Evolutionary conservation across 2,888 invertebrate species (phyloP).

Genomic region (Cinara cedri): DNA sequence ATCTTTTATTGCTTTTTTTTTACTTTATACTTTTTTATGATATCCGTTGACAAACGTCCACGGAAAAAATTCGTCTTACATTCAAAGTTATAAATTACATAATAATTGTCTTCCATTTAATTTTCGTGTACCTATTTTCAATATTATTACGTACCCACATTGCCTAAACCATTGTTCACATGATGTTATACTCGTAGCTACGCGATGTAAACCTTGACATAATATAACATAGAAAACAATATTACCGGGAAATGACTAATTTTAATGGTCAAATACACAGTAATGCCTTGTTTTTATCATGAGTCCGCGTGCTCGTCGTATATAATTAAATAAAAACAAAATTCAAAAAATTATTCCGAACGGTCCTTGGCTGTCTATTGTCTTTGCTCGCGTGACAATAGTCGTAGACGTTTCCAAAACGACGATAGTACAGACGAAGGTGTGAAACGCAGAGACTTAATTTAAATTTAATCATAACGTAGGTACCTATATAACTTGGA

Average conservation of each 20-base stretch:
- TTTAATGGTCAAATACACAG: slow-evolving; percentile 43
- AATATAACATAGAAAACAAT: slow-evolving; percentile 41
- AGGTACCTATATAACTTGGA: background rate
- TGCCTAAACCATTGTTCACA: slow-evolving; percentile 4
- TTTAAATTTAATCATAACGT: background rate
- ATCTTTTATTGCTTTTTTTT: too few relatives aligned
- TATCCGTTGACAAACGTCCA: too few relatives aligned
- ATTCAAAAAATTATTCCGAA: slow-evolving; percentile 22
- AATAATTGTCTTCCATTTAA: slow-evolving; percentile 8
- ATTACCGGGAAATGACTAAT: slow-evolving; percentile 56
- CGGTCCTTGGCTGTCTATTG: slow-evolving; percentile 42
- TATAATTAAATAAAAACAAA: slow-evolving; percentile 48
- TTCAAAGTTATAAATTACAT: background rate
- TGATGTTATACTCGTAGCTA: background rate
- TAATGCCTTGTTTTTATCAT: slow-evolving; percentile 41
- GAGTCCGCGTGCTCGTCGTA: background rate
- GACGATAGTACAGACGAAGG: slow-evolving; percentile 1
- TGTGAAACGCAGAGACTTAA: slow-evolving; percentile 18
- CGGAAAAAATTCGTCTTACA: background rate
- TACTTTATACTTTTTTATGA: too few relatives aligned
- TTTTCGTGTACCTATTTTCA: slow-evolving; percentile 21
- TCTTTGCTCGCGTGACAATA: slow-evolving; percentile 39
- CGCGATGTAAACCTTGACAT: slow-evolving; percentile 38
- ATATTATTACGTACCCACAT: slow-evolving; percentile 4
- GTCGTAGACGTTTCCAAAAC: slow-evolving; percentile 10